A percentile compares a stretch with the other conserved stretches of the same genome.
phyloP scores from a whole-genome alignment of 2,113 vertebrate genomes.

The Columbina picui region DNA sequence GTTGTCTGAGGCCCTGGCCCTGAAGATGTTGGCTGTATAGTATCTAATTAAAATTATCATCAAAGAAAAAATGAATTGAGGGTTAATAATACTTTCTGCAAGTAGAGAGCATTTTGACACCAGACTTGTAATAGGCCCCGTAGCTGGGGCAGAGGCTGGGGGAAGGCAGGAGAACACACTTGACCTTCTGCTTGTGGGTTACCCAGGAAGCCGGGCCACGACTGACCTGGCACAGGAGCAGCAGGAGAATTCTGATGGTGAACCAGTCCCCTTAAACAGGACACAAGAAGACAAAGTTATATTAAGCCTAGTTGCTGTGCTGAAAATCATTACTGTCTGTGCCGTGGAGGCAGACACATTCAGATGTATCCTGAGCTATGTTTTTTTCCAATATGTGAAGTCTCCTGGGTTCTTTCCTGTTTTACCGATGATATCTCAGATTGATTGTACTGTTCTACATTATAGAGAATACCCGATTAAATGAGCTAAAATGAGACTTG shows the following conservation, averaged over 20 bases:
- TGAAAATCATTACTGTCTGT: not conserved
- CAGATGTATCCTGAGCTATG: not conserved
- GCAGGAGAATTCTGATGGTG: rapidly evolving
- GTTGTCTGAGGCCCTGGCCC: not conserved
- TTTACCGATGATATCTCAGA: not conserved
- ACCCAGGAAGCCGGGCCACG: rapidly evolving
- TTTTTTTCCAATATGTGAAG: constrained; percentile 19
- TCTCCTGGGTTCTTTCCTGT: not conserved
- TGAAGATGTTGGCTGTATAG: not conserved
- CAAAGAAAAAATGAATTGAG: not conserved
- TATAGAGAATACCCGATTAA: not conserved
- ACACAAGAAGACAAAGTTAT: not conserved
- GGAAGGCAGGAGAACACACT: rapidly evolving
- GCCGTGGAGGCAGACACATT: not conserved
- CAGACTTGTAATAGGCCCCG: rapidly evolving
- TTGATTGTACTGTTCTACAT: not conserved
- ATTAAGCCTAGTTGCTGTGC: not conserved
- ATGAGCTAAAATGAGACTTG: not conserved
- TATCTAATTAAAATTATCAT: not conserved
- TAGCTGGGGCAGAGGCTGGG: not conserved
- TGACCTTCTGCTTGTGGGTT: rapidly evolving
- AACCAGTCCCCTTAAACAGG: not conserved
- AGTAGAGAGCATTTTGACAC: not conserved
- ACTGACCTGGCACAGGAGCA: not conserved
- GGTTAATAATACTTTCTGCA: not conserved